Evolutionary conservation across 64 coral and sea anemone genomes (phyloP), one percentile per base, ranked within the genome.

Genomic region (Cladopsammia gracilis): DNA sequence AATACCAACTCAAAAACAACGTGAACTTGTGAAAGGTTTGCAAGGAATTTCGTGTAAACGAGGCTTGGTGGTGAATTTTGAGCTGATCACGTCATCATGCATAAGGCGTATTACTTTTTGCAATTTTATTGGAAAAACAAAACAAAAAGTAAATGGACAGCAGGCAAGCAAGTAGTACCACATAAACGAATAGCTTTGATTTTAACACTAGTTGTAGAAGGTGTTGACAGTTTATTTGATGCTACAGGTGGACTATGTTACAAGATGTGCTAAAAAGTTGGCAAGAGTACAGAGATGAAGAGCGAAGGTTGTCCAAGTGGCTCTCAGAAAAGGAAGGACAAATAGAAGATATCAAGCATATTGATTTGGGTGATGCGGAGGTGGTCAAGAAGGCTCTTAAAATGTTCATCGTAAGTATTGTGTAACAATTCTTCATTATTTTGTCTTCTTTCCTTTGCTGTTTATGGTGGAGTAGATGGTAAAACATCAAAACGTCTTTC

Each of bases 251-350:
- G 98, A 83, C 74, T n/a, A 82, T 96, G 73, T 71, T 99, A 16
- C 98, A 99, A 73, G 94, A 96, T 54, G 94, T 99, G 12, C 85
- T 96, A 2, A 91, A 80, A 6, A 99, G 90, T 52, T 99, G 98
- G 98, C 98, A 99, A 82, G 91, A 99, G 58, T 99, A 99, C 71
- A 75, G 88, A 43, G 94, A 96, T 7, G 98, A 99, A 76, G 94
- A 99, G 70, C 51, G 91, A 6, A 92, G 98, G 19, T 64, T 99
- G 2, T 82, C 95, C 5, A 92, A 96, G 4, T 99, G 98, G 98
- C 83, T 99, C 50, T 69, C 64, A 59, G 91, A 96, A 46, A 99
- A 99, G 77, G 98, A 99, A 62, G 73, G 72, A 10, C 87, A 99
- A 23, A 76, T 99, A 16, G 95, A 96, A 16, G 92, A 85, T 22